phyloP scores from a whole-genome alignment of 2,113 vertebrate genomes.

The Lophotis ruficrista region DNA sequence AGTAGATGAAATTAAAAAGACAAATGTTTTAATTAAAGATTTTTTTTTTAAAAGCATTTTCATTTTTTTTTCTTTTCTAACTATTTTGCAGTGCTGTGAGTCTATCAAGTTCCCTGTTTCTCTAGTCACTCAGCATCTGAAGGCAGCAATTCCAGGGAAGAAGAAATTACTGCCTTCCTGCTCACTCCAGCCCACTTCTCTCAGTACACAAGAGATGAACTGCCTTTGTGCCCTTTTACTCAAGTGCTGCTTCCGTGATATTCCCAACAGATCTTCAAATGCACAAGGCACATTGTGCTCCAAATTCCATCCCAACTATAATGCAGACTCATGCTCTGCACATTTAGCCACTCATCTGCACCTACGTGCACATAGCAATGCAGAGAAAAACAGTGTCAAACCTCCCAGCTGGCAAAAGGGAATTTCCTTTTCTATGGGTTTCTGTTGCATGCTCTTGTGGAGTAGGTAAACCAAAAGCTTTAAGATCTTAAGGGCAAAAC shows the following conservation, averaged over 20 bases:
- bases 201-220: neutral
- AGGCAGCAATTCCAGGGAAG: neutral
- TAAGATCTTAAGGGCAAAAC: neutral
- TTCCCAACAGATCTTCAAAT: neutral
- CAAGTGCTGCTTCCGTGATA: neutral
- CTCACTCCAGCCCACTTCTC: neutral
- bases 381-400: neutral
- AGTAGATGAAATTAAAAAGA: neutral
- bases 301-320: neutral
- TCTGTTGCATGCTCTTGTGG: neutral
- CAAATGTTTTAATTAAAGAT: neutral
- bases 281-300: neutral
- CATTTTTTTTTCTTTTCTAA: neutral
- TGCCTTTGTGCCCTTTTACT: neutral
- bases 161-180: neutral
- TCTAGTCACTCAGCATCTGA: neutral
- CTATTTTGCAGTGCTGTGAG: neutral
- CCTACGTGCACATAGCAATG: neutral
- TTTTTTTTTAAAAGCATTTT: too few species aligned
- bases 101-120: neutral
- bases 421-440: neutral
- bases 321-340: neutral
- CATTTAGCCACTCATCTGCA: neutral
- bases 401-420: neutral
- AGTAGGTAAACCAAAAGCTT: neutral